Evolutionary conservation across 2,113 vertebrate genomes (phyloP).

Genomic region (Calyptomena viridis): DNA sequence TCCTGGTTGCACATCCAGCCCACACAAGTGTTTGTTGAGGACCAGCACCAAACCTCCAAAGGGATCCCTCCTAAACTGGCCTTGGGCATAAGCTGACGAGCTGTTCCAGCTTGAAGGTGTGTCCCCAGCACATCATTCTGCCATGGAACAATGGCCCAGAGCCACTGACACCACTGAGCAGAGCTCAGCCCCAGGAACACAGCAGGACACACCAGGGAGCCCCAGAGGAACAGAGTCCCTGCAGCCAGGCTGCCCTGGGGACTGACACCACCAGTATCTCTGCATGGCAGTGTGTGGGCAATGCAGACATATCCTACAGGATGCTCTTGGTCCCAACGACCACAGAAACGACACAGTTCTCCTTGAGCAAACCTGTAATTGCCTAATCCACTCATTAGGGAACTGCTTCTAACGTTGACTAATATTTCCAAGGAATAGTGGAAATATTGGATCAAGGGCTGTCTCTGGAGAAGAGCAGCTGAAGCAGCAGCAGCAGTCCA

Average conservation of each 20-base stretch:
- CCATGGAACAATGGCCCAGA: not conserved
- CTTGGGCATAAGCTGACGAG: fast-evolving
- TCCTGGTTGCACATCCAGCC: not conserved
- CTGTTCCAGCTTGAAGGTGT: not conserved
- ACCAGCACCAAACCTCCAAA: not conserved
- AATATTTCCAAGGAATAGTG: not conserved
- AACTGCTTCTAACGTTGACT: not conserved
- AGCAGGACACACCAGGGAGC: not conserved
- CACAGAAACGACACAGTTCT: not conserved
- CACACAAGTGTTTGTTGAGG: not conserved
- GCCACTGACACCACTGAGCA: not conserved
- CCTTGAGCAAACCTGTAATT: not conserved
- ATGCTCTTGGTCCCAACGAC: too few species aligned
- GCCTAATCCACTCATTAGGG: not conserved
- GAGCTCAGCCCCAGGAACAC: not conserved
- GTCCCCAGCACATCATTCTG: not conserved
- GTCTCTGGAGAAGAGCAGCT: not conserved
- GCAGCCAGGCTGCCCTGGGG: not conserved
- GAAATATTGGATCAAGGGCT: not conserved
- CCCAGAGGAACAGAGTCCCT: too few species aligned
- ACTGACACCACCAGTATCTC: not conserved
- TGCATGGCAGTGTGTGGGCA: fast-evolving
- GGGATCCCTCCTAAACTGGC: not conserved
- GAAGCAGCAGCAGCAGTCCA: not conserved
- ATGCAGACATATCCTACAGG: not conserved